Evolutionary conservation across 2,113 vertebrate genomes (phyloP).

Genomic region (Forbesichthys agassizii): DNA sequence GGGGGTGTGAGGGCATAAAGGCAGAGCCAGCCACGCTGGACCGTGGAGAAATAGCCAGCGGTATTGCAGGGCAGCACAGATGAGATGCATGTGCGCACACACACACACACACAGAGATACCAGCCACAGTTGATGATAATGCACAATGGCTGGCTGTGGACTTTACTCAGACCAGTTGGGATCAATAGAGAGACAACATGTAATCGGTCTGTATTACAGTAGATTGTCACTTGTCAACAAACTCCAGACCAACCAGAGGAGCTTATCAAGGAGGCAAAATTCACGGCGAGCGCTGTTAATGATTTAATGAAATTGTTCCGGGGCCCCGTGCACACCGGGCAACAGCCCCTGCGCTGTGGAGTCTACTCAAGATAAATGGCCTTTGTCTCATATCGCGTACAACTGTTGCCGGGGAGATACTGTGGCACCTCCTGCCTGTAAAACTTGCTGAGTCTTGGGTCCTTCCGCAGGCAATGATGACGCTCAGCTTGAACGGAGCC

Average conservation of each 20-base stretch:
- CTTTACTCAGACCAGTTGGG: constrained; percentile 56
- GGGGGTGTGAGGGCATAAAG: constrained; percentile 74
- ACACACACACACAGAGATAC: no score
- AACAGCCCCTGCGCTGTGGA: no score
- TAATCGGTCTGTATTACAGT: neutral
- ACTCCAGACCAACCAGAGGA: constrained; percentile 25
- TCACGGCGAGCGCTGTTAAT: constrained; percentile 1
- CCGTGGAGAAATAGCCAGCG: constrained; percentile 32
- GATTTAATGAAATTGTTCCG: no score
- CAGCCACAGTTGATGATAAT: constrained; percentile 31
- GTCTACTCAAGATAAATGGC: no score
- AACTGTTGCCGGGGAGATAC: no score
- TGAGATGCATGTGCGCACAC: neutral
- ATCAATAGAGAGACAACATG: constrained; percentile 50
- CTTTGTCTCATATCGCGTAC: no score
- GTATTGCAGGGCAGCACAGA: constrained; percentile 5
- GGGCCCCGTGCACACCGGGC: no score
- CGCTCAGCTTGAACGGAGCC: no score
- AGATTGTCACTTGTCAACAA: constrained; percentile 56
- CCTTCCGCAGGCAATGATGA: no score
- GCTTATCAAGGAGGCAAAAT: constrained; percentile 14
- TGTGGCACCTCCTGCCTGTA: no score
- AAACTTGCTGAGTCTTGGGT: no score
- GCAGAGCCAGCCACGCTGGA: constrained; percentile 33
- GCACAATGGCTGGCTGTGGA: constrained; percentile 45